Base-by-base conservation (phyloP, 2,888 invertebrate species). In the Eremobia ochroleuca region DNA sequence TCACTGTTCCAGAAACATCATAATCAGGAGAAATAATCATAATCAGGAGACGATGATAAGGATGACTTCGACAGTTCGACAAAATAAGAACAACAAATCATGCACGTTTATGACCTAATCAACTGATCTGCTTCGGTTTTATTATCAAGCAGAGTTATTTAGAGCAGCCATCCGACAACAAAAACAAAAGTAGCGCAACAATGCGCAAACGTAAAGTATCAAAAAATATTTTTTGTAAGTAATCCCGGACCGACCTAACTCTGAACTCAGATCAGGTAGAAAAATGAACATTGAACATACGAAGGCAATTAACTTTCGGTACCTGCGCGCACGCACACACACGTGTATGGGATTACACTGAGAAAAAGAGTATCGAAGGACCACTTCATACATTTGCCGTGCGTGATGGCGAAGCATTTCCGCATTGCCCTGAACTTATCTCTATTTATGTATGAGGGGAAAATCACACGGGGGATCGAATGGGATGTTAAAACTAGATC, bases 231-330 rank as follows among this genome's bases (percentile, higher is more conserved):
- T 83, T 85, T 83, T 85, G 73, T 88, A 83, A 75, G 81, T 85
- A 87, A 87, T 86, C 88, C 81, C 75, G 87, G 85, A 62, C 90
- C 91, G 82, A 83, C 87, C 90, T 90, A 89, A 90, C 90, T 92
- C 91, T 85, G 86, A 81, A 86, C 87, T 85, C 91, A 90, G 81
- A 88, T 87, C 96, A 96, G 96, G 96, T 96, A 96, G 94, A 94
- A 92, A 89, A 91, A 94, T 93, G 93, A 94, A 92, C 94, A 95
- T 94, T 95, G 95, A 94, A 95, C 95, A 96, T 95, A 96, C 95
- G 94, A 95, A 94, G 94, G 95, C 96, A 96, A 96, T 96, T 97
- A 96, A 95, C 96, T 94, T 94, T 93, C 90, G 93, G 94, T 96
- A 96, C 96, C 96, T 96, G 96, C 94, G 92, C 85, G 66, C 78